phyloP scores from a whole-genome alignment of 2,113 vertebrate species.

The Labrus mixtus region DNA sequence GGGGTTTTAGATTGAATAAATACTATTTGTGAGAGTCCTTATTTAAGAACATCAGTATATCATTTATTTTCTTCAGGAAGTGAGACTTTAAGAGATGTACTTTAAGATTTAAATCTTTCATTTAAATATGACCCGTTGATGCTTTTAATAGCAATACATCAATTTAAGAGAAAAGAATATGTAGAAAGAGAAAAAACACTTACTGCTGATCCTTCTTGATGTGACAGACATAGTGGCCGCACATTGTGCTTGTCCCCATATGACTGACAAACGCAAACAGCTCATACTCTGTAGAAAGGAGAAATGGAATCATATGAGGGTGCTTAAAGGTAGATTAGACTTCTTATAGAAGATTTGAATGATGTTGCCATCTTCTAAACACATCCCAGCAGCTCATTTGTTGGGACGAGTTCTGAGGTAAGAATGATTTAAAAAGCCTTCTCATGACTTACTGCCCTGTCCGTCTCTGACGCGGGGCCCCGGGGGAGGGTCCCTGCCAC shows the following conservation, averaged over 20 bases:
- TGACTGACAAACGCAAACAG: conserved; percentile 99
- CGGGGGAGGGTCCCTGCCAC: conserved; percentile 89
- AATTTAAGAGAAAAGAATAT: not conserved
- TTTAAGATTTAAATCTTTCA: not conserved
- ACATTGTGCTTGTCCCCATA: conserved; percentile 99
- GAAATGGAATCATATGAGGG: not conserved
- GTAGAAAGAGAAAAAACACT: conserved; percentile 51
- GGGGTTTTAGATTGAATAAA: not conserved
- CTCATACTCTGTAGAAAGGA: conserved; percentile 89
- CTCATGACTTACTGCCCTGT: conserved; percentile 88
- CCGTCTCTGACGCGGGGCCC: conserved; percentile 96
- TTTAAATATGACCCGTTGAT: not conserved
- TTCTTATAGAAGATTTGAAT: not conserved
- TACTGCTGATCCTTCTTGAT: conserved; percentile 99
- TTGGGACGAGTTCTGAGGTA: not conserved
- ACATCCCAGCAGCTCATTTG: not conserved
- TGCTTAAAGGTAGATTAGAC: not conserved
- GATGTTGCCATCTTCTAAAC: not conserved
- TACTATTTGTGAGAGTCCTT: not conserved
- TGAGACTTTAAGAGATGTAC: not conserved
- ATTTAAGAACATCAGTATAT: not conserved
- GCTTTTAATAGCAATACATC: not conserved
- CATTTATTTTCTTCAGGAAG: not conserved
- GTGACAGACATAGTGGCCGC: conserved; percentile 98
- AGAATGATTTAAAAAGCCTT: not conserved